phyloP scores from a whole-genome alignment of 2,113 vertebrate species.

The Diphyllodes magnificus region DNA sequence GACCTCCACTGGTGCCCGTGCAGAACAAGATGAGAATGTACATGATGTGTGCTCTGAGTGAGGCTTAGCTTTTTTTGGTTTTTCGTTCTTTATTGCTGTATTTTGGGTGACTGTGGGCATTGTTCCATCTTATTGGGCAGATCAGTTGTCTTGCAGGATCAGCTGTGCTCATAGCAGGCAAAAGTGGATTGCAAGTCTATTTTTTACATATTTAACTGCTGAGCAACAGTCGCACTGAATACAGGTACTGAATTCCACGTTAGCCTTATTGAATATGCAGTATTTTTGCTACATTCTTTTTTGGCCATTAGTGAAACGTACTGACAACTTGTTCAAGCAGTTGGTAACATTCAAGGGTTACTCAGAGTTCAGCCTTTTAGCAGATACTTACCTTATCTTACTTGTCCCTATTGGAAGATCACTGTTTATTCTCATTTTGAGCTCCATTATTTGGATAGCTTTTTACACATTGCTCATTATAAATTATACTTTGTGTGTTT shows the following conservation, averaged over 20 bases:
- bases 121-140: not conserved
- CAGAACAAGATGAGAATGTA: not conserved
- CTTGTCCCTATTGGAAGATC: conserved; percentile 42
- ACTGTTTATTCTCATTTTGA: conserved; percentile 60
- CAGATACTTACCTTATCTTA: conserved; percentile 66
- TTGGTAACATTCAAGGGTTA: conserved; percentile 36
- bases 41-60: not conserved
- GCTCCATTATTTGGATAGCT: conserved; percentile 32
- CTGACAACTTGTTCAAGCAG: not conserved
- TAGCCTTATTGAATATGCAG: not conserved
- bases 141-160: not conserved
- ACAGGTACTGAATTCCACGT: not conserved
- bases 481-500: conserved; percentile 46
- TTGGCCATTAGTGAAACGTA: not conserved
- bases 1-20: not conserved
- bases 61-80: not conserved
- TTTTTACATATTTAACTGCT: not conserved
- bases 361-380: conserved; percentile 42
- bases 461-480: conserved; percentile 48
- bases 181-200: not conserved
- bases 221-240: not conserved
- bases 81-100: not conserved
- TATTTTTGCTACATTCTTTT: not conserved
- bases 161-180: not conserved
- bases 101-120: not conserved